These are phyloP conservation scores for Oryzias celebensis DNA, from an alignment of 2,113 vertebrate genomes.

Conservation along the genomic window DNA sequence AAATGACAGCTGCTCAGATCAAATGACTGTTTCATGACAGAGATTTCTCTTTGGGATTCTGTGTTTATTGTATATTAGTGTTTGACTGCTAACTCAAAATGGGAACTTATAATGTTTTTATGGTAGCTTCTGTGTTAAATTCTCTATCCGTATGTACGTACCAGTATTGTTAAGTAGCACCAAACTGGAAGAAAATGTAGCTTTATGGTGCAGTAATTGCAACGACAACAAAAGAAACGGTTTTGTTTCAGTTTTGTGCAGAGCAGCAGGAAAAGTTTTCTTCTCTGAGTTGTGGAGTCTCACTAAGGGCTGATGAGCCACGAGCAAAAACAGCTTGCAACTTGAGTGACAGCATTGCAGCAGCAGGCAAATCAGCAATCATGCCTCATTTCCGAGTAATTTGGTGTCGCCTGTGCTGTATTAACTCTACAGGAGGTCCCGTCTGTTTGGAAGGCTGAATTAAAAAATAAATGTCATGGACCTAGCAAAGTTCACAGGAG, in stretches of 20 bases:
- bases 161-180: too few relatives aligned
- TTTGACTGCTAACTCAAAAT: too few relatives aligned
- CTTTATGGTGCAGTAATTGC: too few relatives aligned
- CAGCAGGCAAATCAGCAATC: conserved; percentile 65
- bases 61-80: too few relatives aligned
- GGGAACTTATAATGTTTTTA: too few relatives aligned
- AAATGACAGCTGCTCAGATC: too few relatives aligned
- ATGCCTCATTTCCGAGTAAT: conserved; percentile 71
- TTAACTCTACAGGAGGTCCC: conserved; percentile 66
- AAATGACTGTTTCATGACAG: too few relatives aligned
- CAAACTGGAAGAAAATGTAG: too few relatives aligned
- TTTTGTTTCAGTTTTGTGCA: neutral
- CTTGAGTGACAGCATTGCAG: conserved; percentile 64
- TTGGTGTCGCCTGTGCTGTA: conserved; percentile 49
- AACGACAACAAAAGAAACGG: too few relatives aligned
- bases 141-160: too few relatives aligned
- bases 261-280: conserved; percentile 27
- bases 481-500: conserved; percentile 19
- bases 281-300: conserved; percentile 27
- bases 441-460: conserved; percentile 55
- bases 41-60: too few relatives aligned
- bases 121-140: too few relatives aligned
- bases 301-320: conserved; percentile 47
- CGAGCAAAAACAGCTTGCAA: conserved; percentile 52
- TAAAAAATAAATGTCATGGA: conserved; percentile 47